Evolutionary conservation across 1,140 invertebrate genomes (phyloP).

Genomic region (Drosophila tristis): DNA sequence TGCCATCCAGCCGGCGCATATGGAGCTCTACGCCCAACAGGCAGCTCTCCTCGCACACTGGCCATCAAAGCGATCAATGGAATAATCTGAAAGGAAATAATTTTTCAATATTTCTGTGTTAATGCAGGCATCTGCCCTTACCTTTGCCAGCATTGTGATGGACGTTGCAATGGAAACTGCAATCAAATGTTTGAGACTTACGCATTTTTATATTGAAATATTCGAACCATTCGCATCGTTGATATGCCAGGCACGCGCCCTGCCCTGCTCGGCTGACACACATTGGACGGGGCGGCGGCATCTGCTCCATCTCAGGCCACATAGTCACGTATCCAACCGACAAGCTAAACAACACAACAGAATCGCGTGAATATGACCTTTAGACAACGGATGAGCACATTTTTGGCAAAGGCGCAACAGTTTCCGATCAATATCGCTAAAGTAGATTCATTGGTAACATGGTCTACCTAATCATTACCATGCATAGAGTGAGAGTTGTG

Average conservation of each 20-base stretch:
- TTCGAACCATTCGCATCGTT: slow-evolving; percentile 19
- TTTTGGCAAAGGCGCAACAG: slow-evolving; percentile 66
- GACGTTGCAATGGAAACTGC: slow-evolving; percentile 54
- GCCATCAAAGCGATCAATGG: neutral
- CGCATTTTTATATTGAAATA: slow-evolving; percentile 66
- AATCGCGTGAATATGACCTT: slow-evolving; percentile 54
- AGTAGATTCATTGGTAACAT: neutral
- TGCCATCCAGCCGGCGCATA: slow-evolving; percentile 75
- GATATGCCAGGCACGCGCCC: slow-evolving; percentile 52
- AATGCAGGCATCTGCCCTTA: slow-evolving; percentile 5
- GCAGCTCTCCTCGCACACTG: neutral
- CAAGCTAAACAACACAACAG: slow-evolving; percentile 33
- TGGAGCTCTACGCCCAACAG: slow-evolving; percentile 32
- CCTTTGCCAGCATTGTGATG: slow-evolving; percentile 61
- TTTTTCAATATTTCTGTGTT: neutral
- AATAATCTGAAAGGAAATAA: slow-evolving; percentile 20
- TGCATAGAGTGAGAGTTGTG: neutral
- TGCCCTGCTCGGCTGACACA: slow-evolving; percentile 43
- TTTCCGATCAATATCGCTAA: neutral
- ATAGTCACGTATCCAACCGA: slow-evolving; percentile 67
- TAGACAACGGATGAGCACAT: slow-evolving; percentile 54
- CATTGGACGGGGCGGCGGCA: slow-evolving; percentile 35
- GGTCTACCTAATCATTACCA: neutral
- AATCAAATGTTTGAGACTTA: slow-evolving; percentile 14
- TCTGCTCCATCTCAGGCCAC: slow-evolving; percentile 60